Conservation (phyloP, 2,113 vertebrate genomes). For the Meleagris gallopavo region DNA sequence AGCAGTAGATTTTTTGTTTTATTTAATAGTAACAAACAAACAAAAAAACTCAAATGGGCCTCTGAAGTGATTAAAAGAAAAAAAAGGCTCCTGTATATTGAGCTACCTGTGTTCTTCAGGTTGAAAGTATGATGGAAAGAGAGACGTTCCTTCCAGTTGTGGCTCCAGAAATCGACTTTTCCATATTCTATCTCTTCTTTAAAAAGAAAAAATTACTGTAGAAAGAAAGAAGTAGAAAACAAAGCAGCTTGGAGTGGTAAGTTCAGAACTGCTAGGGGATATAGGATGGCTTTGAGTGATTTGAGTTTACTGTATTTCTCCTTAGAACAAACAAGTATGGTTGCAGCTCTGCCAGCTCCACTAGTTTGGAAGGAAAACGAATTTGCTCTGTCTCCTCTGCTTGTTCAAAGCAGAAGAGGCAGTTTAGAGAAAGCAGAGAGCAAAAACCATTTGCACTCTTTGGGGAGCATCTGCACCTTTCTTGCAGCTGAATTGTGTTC, state of each 20-base stretch:
- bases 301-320: neutral
- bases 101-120: neutral
- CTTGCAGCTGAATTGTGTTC: fast-evolving
- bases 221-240: neutral
- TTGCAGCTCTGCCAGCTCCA: neutral
- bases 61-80: neutral
- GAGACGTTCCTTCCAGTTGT: neutral
- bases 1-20: neutral
- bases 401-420: neutral
- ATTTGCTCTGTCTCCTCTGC: neutral
- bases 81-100: neutral
- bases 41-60: neutral
- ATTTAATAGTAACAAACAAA: neutral
- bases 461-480: neutral
- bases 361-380: neutral
- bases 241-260: neutral
- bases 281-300: neutral
- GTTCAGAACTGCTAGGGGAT: neutral
- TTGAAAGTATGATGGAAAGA: neutral
- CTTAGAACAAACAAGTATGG: neutral
- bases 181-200: neutral
- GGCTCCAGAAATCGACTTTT: neutral
- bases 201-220: neutral
- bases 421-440: neutral
- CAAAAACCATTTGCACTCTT: neutral